These are phyloP conservation scores for Nyctibius grandis DNA, from an alignment of 2,797 vertebrate species.

Conservation along the genomic window DNA sequence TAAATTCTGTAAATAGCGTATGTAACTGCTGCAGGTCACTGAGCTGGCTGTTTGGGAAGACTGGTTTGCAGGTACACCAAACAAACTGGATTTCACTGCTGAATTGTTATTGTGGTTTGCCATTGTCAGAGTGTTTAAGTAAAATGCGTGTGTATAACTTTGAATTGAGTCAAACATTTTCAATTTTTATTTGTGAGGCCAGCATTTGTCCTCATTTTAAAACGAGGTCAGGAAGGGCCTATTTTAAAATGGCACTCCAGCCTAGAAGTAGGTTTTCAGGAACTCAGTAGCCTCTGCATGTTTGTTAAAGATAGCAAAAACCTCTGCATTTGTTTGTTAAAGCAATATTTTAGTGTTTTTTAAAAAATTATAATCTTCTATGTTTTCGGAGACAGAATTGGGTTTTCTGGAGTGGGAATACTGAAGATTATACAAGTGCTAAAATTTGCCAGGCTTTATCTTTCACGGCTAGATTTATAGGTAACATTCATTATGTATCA, in stretches of 20 bases:
- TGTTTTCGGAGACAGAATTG: background rate
- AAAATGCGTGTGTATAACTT: background rate
- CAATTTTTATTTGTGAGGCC: background rate
- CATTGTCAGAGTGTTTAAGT: background rate
- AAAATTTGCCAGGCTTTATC: background rate
- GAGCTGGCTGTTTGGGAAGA: background rate
- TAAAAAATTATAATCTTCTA: accelerated
- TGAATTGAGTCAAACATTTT: background rate
- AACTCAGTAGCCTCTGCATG: background rate
- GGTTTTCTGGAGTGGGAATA: background rate
- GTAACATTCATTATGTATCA: accelerated
- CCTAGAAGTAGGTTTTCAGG: background rate
- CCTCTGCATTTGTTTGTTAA: background rate
- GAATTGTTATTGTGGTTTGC: background rate
- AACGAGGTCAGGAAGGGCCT: constrained; percentile 42
- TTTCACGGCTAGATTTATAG: background rate
- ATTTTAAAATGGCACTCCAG: background rate
- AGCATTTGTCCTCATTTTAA: constrained; percentile 20
- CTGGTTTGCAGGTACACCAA: background rate
- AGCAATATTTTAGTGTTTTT: background rate
- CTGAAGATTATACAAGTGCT: background rate
- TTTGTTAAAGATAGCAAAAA: too few relatives aligned
- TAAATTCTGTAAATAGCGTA: background rate
- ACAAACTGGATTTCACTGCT: background rate
- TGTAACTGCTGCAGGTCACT: background rate